Conservation (phyloP, 2,888 invertebrate species). For the Leucoptera coffeella region DNA sequence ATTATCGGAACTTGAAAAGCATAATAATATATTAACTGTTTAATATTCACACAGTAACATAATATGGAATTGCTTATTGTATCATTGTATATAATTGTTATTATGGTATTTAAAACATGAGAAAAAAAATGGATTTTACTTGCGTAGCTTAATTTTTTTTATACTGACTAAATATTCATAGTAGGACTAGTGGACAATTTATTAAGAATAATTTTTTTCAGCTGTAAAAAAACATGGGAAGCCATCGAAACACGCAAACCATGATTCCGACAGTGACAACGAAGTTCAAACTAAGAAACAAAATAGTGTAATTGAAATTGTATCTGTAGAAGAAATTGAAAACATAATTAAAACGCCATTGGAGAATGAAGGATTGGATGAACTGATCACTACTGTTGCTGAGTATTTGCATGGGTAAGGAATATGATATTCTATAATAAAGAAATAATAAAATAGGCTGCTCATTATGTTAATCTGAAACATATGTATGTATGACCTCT, state of each 20-base stretch:
- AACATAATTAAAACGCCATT: slow-evolving; percentile 52
- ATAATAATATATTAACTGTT: too few relatives aligned
- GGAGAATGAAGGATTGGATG: slow-evolving; percentile 68
- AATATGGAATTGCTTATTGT: too few relatives aligned
- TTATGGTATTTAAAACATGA: too few relatives aligned
- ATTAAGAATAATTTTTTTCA: too few relatives aligned
- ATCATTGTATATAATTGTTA: too few relatives aligned
- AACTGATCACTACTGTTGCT: slow-evolving; percentile 64
- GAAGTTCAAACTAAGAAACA: slow-evolving; percentile 28
- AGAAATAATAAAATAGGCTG: too few relatives aligned
- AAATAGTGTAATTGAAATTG: slow-evolving; percentile 53
- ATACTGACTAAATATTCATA: too few relatives aligned
- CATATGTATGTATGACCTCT: not conserved
- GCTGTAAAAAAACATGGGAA: slow-evolving; percentile 77
- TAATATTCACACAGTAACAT: too few relatives aligned
- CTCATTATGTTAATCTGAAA: not conserved
- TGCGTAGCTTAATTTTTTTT: too few relatives aligned
- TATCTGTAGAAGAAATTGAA: slow-evolving; percentile 62
- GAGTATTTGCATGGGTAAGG: slow-evolving; percentile 60
- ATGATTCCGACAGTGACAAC: slow-evolving; percentile 66
- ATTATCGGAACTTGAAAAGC: too few relatives aligned
- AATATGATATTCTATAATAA: not conserved
- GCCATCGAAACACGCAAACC: slow-evolving; percentile 46
- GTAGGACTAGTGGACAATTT: too few relatives aligned
- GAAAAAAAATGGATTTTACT: too few relatives aligned